A percentile compares a stretch with the other conserved stretches of the same genome.
These are phyloP conservation scores for Crotalus viridis DNA, from an alignment of 2,113 vertebrate species.

Conservation along the genomic window DNA sequence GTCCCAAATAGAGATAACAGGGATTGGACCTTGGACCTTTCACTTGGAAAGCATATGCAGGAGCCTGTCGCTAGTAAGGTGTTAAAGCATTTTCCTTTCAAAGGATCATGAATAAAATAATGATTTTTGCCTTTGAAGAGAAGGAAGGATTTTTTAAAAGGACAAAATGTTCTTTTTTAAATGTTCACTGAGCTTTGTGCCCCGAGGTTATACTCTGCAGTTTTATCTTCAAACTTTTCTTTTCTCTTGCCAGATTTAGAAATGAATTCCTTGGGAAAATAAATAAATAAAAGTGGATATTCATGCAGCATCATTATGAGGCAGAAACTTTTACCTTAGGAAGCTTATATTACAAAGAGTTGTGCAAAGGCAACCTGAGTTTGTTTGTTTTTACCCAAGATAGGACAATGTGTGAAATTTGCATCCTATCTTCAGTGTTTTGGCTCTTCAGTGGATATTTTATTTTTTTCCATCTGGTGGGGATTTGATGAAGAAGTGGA, in stretches of 20 bases:
- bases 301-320: neutral
- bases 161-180: conserved; percentile 8
- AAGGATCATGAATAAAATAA: conserved; percentile 4
- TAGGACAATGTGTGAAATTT: neutral
- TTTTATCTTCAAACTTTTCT: conserved; percentile 1
- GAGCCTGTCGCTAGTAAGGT: neutral
- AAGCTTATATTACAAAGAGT: neutral
- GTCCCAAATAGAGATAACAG: neutral
- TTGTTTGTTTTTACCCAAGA: neutral
- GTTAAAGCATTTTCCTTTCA: neutral
- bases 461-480: neutral
- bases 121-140: neutral
- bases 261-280: neutral
- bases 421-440: neutral
- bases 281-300: neutral
- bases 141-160: neutral
- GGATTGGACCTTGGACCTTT: neutral
- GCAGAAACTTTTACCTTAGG: neutral
- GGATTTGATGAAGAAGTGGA: neutral
- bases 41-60: neutral
- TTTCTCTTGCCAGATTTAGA: conserved; percentile 5
- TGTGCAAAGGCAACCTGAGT: neutral
- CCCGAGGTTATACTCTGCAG: neutral
- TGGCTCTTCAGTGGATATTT: too few relatives aligned
- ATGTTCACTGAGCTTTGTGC: neutral